Evolutionary conservation across 2,113 vertebrate species (phyloP).

Genomic region (Callorhinus ursinus): DNA sequence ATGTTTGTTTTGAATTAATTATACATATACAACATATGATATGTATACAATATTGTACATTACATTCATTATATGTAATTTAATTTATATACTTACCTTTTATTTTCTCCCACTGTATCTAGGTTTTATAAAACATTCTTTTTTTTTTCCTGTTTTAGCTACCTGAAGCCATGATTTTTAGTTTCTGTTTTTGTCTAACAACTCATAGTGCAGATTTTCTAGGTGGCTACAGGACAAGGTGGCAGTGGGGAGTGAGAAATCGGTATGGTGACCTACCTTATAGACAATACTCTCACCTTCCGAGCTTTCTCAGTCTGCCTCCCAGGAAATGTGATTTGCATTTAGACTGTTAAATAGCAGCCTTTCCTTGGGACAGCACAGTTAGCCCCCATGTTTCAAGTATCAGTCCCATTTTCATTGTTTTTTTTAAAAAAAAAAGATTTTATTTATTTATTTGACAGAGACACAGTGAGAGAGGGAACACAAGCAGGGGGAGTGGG

Average conservation of each 20-base stretch:
- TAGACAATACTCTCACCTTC: neutral
- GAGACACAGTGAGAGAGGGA: too few species aligned
- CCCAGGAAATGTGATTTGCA: neutral
- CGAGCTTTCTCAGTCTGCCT: too few species aligned
- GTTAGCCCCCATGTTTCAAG: neutral
- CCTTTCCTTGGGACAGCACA: neutral
- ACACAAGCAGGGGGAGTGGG: too few species aligned
- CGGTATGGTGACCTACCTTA: neutral
- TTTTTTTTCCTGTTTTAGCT: neutral
- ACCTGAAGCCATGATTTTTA: neutral
- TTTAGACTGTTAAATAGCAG: neutral
- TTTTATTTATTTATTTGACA: too few species aligned
- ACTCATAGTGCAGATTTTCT: neutral
- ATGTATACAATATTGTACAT: neutral
- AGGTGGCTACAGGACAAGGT: neutral
- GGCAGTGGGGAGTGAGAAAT: too few species aligned
- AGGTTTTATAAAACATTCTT: neutral
- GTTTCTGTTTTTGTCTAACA: neutral
- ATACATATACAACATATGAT: neutral
- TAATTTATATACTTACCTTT: neutral
- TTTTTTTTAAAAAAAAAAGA: neutral
- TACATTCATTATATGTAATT: neutral
- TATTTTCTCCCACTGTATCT: neutral
- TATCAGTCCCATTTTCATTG: neutral
- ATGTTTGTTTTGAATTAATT: neutral